Base-by-base conservation (phyloP, 64 coral and sea anemone genomes). In the Pachyseris speciosa region DNA sequence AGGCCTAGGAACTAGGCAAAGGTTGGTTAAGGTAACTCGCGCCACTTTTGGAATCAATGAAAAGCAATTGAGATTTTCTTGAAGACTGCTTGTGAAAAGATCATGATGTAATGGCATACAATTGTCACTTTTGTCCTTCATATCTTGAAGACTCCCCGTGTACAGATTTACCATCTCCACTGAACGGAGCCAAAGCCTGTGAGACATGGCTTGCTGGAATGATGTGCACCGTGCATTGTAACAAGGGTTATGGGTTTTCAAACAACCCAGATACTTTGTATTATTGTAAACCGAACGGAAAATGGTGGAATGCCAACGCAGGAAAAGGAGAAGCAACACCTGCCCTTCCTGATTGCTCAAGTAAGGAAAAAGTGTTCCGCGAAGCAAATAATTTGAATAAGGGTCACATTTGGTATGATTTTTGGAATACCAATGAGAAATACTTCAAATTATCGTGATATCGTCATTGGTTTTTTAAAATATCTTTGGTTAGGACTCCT, bases 191-290 rank as follows among this genome's bases (percentile, higher is more conserved):
- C 61, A 78, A 78, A 8, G 74, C 84, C 0, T 93, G 91, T 25
- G 84, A 87, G 20, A 81, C 44, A 3, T 89, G 87, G 87, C 2
- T 78, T 12, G 53, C 63, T 5, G 91, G 91, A 32, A 42, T 87
- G 44, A 39, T 43, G 11, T 93, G 91, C n/a, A 93, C 84, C 24
- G 40, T 93, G 6, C 91, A 93, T 47, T 93, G 91, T 19, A 87
- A 80, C 38, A 24, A 40, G 15, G 91, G 84, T 0, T 87, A 80
- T 22, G 85, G 42, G 3, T 59, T 87, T 28, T 15, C 52, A 1
- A 9, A 32, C 19, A 5, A 80, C 12, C 65, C 65, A 31, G 9
- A 42, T 17, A 7, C 61, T 0, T 5, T 87, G 5, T 92, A 86
- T 52, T 0, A 50, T 22, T 93, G 91, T 44, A 48, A 7, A 1